Evolutionary conservation across 2,888 invertebrate species (phyloP).

Genomic region (Cylloceria caligata): DNA sequence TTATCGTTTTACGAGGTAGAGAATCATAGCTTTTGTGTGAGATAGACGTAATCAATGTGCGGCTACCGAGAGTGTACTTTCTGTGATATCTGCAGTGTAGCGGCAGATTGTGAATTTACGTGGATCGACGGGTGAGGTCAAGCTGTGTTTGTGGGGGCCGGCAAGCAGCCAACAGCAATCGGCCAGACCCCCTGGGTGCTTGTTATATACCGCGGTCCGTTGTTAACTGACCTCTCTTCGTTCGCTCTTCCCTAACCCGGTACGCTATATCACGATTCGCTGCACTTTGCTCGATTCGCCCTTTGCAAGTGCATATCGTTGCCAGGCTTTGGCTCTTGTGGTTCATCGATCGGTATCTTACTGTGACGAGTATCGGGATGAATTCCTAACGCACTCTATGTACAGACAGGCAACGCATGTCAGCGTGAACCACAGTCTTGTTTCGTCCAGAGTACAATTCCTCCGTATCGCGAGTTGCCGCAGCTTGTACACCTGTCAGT

Average conservation of each 20-base stretch:
- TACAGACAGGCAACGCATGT: conserved; percentile 61
- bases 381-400: conserved; percentile 41
- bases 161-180: conserved; percentile 65
- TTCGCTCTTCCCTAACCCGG: conserved; percentile 32
- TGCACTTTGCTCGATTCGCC: conserved; percentile 58
- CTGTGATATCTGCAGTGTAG: conserved; percentile 32
- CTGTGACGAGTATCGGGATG: conserved; percentile 52
- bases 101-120: conserved; percentile 59
- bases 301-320: conserved; percentile 49
- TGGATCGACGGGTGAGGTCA: conserved; percentile 51
- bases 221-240: conserved; percentile 61
- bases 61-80: conserved; percentile 19
- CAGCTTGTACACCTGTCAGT: conserved; percentile 49
- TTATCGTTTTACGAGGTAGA: not conserved
- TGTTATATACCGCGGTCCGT: conserved; percentile 68
- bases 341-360: conserved; percentile 62
- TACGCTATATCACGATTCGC: conserved; percentile 46
- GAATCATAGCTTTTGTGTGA: not conserved
- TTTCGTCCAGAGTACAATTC: conserved; percentile 55
- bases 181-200: conserved; percentile 69
- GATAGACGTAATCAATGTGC: not conserved
- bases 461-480: conserved; percentile 49
- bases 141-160: conserved; percentile 60
- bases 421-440: conserved; percentile 57
- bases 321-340: conserved; percentile 28